A percentile compares a stretch with the other conserved stretches of the same genome.
phyloP scores from a whole-genome alignment of 1,140 invertebrate genomes.

The Thaumatotibia leucotreta region DNA sequence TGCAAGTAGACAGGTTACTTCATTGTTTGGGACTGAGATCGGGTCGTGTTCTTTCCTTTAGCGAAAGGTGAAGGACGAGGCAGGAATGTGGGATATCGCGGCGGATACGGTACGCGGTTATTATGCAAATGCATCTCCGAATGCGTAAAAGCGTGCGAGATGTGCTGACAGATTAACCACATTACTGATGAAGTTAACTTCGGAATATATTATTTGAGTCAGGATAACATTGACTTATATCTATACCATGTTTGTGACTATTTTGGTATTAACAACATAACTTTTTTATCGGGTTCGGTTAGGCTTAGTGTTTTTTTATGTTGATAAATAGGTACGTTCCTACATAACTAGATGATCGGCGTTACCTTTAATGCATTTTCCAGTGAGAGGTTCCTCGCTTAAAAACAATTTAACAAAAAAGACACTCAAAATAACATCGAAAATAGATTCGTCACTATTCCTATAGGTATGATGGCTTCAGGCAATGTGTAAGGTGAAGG shows the following conservation, averaged over 20 bases:
- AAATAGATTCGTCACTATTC: no score
- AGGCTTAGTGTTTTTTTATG: no score
- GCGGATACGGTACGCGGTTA: constrained; percentile 31
- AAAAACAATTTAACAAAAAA: no score
- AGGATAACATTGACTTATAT: neutral
- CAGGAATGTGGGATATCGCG: constrained; percentile 43
- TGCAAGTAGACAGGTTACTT: constrained; percentile 53
- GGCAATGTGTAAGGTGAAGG: no score
- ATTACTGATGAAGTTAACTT: neutral
- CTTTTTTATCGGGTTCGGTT: no score
- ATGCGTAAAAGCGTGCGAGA: neutral
- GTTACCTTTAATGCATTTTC: no score
- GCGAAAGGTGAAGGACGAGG: constrained; percentile 63
- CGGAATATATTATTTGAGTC: neutral
- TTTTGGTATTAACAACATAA: no score
- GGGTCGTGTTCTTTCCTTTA: constrained; percentile 53
- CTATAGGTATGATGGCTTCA: no score
- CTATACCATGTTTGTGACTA: neutral
- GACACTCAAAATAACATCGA: no score
- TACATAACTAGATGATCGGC: no score
- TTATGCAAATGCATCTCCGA: constrained; percentile 38
- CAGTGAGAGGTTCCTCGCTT: no score
- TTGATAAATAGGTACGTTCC: no score
- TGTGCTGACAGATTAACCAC: neutral
- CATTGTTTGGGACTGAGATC: constrained; percentile 54